Evolutionary conservation across 2,888 invertebrate genomes (phyloP).

Genomic region (Spisula solida): DNA sequence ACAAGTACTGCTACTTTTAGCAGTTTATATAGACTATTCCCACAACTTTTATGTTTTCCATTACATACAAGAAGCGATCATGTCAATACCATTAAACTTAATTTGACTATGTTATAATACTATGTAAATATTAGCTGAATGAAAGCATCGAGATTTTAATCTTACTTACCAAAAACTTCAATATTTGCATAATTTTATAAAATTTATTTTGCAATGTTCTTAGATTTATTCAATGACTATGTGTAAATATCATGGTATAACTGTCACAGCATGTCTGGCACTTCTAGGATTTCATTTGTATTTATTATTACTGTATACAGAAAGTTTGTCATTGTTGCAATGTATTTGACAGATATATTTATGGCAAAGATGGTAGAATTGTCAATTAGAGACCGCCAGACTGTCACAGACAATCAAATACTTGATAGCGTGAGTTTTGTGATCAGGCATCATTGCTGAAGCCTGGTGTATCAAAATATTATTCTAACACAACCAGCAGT

Average conservation of each 20-base stretch:
- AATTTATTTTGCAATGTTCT: slow-evolving; percentile 1
- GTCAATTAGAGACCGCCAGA: background rate
- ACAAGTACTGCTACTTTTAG: background rate
- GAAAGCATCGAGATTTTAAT: background rate
- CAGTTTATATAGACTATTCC: background rate
- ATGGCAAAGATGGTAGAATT: background rate
- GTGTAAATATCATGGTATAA: slow-evolving; percentile 19
- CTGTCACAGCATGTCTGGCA: background rate
- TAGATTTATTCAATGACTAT: background rate
- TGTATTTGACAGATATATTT: background rate
- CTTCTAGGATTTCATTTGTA: background rate
- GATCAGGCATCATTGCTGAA: too few relatives aligned
- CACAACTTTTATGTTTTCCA: slow-evolving; percentile 3
- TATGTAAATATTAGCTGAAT: slow-evolving; percentile 1
- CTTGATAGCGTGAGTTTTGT: too few relatives aligned
- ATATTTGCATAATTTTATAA: slow-evolving; percentile 29
- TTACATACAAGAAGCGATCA: background rate
- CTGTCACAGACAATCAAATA: too few relatives aligned
- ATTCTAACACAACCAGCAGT: too few relatives aligned
- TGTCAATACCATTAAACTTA: slow-evolving; percentile 16
- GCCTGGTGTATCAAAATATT: too few relatives aligned
- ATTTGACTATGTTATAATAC: background rate
- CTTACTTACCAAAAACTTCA: slow-evolving; percentile 36
- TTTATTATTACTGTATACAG: background rate
- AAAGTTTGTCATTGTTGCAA: background rate